Conservation (phyloP, 2,888 invertebrate species). For the Lathronympha strigana region DNA sequence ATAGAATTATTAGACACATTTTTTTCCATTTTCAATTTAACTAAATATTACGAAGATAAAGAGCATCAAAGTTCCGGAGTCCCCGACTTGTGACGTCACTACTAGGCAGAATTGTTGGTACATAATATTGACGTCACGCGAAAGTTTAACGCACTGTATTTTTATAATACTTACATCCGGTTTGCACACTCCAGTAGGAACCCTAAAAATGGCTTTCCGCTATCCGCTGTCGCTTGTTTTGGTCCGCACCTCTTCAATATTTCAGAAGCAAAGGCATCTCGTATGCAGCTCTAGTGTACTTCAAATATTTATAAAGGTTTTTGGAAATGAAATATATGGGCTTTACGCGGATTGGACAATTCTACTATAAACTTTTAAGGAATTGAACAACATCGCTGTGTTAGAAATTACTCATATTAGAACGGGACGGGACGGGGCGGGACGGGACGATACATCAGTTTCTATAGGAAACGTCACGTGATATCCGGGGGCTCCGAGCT, state of each 20-base stretch:
- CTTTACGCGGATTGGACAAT: constrained; percentile 28
- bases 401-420: background rate
- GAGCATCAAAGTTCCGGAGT: too few relatives aligned
- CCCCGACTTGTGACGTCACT: too few relatives aligned
- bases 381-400: background rate
- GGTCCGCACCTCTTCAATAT: constrained; percentile 54
- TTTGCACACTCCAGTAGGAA: background rate
- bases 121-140: too few relatives aligned
- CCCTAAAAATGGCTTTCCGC: background rate
- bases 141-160: too few relatives aligned
- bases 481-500: too few relatives aligned
- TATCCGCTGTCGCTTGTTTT: constrained; percentile 25
- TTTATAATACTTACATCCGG: background rate
- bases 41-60: too few relatives aligned
- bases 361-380: background rate
- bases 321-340: constrained; percentile 38
- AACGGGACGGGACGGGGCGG: background rate
- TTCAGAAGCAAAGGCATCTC: constrained; percentile 59
- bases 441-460: background rate
- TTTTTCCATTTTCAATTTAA: too few relatives aligned
- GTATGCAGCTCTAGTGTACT: constrained; percentile 33
- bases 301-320: constrained; percentile 42
- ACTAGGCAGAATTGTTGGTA: too few relatives aligned
- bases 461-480: too few relatives aligned
- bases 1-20: too few relatives aligned